phyloP scores from a whole-genome alignment of 2,113 vertebrate species.

The Polypterus bichir region DNA sequence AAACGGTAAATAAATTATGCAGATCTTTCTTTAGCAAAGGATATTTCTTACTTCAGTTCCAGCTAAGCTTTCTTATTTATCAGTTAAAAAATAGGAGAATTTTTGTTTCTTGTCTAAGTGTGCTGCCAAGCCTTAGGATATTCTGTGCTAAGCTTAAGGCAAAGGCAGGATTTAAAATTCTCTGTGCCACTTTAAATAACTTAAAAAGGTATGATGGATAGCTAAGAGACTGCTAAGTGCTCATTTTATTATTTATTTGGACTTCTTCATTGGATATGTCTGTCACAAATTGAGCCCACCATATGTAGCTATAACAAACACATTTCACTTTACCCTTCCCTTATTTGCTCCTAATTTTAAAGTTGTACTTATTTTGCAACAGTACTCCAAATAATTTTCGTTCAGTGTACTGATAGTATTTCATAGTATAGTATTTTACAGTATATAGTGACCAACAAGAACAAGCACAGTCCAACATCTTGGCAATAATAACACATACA shows the following conservation, averaged over 20 bases:
- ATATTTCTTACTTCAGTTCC: not conserved
- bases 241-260: slow-evolving; percentile 38
- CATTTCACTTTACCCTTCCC: too few species aligned
- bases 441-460: too few species aligned
- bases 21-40: not conserved
- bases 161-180: slow-evolving; percentile 31
- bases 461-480: too few species aligned
- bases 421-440: too few species aligned
- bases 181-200: slow-evolving; percentile 50
- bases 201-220: slow-evolving; percentile 35
- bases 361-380: too few species aligned
- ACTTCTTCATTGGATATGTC: slow-evolving; percentile 6
- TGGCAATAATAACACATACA: too few species aligned
- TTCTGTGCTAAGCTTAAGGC: slow-evolving; percentile 39
- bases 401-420: too few species aligned
- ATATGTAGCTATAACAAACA: too few species aligned
- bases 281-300: slow-evolving; percentile 3
- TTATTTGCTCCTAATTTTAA: too few species aligned
- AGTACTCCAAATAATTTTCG: too few species aligned
- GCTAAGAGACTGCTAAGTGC: slow-evolving; percentile 44
- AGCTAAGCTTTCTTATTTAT: not conserved
- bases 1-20: not conserved
- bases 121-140: slow-evolving; percentile 31
- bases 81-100: too few species aligned
- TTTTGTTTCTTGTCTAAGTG: not conserved